Conservation (phyloP, 2,797 vertebrate genomes). For the Sebastolobus altivelis region DNA sequence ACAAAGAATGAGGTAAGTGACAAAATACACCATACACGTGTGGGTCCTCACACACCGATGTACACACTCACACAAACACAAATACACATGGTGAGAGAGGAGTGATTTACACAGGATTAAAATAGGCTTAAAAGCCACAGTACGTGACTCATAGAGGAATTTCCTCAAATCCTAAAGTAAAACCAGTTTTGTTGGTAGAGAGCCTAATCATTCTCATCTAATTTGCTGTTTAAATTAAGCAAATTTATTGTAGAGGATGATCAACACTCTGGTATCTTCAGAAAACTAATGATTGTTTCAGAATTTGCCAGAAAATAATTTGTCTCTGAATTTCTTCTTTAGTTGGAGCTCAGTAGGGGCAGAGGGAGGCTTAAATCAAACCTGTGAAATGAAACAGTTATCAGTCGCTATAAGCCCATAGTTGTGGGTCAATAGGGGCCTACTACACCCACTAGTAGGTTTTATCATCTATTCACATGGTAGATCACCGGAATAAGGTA, state of each 20-base stretch:
- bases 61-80: conserved; percentile 12
- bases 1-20: conserved; percentile 65
- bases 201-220: conserved; percentile 37
- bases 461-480: too few relatives aligned
- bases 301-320: conserved; percentile 2
- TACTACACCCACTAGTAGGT: too few relatives aligned
- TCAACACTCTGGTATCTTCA: conserved; percentile 2
- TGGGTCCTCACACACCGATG: conserved; percentile 16
- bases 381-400: not conserved
- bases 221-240: conserved; percentile 50
- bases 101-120: conserved; percentile 52
- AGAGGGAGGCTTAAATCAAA: not conserved
- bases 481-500: too few relatives aligned
- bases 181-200: conserved; percentile 33
- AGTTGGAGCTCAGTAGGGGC: not conserved
- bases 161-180: conserved; percentile 60
- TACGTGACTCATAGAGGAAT: conserved; percentile 61
- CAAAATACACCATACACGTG: conserved; percentile 4
- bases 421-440: too few relatives aligned
- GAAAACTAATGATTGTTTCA: conserved; percentile 13
- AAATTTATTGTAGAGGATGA: conserved; percentile 15
- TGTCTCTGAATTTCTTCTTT: conserved; percentile 6
- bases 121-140: conserved; percentile 54
- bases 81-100: conserved; percentile 14
- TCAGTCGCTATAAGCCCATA: too few relatives aligned